phyloP scores from a whole-genome alignment of 2,113 vertebrate species.

The Ailurus styani region DNA sequence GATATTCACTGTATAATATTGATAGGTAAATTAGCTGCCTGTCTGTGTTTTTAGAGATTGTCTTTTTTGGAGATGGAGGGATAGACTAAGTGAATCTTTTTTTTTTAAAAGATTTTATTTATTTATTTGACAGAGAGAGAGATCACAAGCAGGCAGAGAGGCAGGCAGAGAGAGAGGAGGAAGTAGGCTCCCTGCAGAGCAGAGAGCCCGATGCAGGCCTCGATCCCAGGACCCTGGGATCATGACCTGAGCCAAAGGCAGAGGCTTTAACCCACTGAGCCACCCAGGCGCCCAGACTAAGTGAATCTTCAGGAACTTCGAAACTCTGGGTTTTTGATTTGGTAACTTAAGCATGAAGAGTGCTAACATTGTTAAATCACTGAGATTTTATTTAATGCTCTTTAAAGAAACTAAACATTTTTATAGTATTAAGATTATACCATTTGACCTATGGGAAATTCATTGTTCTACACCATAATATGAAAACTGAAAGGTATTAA shows the following conservation, averaged over 20 bases:
- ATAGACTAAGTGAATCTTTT: background rate
- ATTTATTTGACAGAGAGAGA: no score
- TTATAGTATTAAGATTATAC: background rate
- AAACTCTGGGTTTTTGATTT: background rate
- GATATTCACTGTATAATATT: background rate
- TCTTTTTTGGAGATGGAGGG: background rate
- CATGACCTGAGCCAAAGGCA: no score
- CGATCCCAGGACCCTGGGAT: no score
- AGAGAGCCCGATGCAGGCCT: no score
- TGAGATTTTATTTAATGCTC: background rate
- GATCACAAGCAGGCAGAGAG: no score
- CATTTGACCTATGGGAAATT: background rate
- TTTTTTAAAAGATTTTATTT: no score
- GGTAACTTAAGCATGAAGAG: background rate
- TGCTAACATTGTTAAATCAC: background rate
- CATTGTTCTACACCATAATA: background rate
- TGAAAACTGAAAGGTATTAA: background rate
- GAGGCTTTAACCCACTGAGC: no score
- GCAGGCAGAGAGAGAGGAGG: no score
- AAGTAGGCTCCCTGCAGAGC: no score
- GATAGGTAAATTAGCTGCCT: background rate
- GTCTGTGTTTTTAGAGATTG: background rate
- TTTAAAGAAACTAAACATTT: background rate
- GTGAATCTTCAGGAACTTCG: background rate
- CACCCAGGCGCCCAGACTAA: no score